Conservation (phyloP, 2,113 vertebrate genomes). For the Astatoreochromis straeleni region DNA sequence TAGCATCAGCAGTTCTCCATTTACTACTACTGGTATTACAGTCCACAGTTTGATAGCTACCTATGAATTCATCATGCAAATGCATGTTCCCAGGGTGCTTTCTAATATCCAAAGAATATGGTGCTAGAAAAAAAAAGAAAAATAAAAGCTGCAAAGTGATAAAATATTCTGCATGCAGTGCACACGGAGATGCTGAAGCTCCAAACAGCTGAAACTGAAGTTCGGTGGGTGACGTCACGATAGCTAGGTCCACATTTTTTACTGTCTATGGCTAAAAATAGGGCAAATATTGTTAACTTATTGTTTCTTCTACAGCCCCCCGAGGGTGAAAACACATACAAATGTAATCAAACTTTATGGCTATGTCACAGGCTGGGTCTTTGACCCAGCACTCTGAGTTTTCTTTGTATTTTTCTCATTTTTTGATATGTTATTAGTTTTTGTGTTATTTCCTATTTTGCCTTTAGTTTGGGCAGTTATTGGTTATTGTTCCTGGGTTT, state of each 20-base stretch:
- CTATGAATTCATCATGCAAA: background rate
- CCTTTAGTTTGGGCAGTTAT: too few relatives aligned
- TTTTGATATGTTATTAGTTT: too few relatives aligned
- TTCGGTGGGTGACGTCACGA: rapidly evolving
- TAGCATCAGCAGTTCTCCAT: background rate
- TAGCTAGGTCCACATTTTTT: background rate
- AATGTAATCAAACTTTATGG: background rate
- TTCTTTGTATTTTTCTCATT: too few relatives aligned
- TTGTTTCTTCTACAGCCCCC: background rate
- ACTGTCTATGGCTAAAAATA: background rate
- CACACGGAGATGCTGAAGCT: background rate
- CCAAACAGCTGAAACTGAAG: background rate
- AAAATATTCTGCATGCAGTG: background rate
- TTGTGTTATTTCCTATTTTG: too few relatives aligned
- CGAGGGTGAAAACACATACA: background rate
- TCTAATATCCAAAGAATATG: background rate
- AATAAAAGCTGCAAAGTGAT: background rate
- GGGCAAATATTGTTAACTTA: background rate
- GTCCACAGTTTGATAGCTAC: background rate
- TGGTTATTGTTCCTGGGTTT: too few relatives aligned
- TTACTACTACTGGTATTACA: background rate
- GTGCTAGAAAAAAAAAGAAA: background rate
- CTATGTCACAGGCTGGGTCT: too few relatives aligned
- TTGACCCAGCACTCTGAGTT: too few relatives aligned
- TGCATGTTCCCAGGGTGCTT: background rate